Conservation (phyloP, 92 coral and sea anemone species). For the Umimayanthus kanabou region DNA sequence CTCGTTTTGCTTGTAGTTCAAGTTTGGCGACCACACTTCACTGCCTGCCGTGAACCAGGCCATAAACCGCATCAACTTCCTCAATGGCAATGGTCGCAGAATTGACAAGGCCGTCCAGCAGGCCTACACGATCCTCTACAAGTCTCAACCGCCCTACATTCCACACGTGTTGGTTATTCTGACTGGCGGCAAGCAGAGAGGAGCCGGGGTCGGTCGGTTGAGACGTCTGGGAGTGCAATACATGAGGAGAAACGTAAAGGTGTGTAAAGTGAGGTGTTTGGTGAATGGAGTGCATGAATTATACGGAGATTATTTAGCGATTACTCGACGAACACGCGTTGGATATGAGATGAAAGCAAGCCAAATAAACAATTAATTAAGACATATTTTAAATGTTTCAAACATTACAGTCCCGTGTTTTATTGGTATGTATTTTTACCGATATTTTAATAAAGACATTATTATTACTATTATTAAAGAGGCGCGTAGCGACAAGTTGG, state of each 20-base stretch:
- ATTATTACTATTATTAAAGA: too few species aligned
- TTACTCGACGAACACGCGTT: too few species aligned
- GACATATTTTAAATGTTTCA: too few species aligned
- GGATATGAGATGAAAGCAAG: too few species aligned
- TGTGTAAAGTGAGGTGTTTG: conserved; percentile 38
- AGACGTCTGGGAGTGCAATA: conserved; percentile 60
- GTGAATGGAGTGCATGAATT: too few species aligned
- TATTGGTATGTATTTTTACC: too few species aligned
- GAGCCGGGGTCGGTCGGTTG: conserved; percentile 58
- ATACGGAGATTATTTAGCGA: too few species aligned
- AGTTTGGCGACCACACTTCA: conserved; percentile 18
- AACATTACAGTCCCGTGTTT: too few species aligned
- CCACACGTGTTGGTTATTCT: conserved; percentile 76
- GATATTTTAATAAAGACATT: too few species aligned
- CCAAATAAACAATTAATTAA: too few species aligned
- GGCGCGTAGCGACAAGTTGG: too few species aligned
- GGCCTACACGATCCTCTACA: conserved; percentile 60
- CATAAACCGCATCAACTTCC: conserved; percentile 54
- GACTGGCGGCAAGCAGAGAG: conserved; percentile 72
- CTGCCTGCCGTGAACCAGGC: conserved; percentile 59
- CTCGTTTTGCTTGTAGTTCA: conserved; percentile 12
- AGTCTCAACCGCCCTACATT: conserved; percentile 74
- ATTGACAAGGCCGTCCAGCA: conserved; percentile 70
- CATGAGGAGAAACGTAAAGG: conserved; percentile 76
- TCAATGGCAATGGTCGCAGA: conserved; percentile 71